These are phyloP conservation scores for Chelidonichthys spinosus DNA, from an alignment of 2,797 vertebrate genomes.

Conservation along the genomic window DNA sequence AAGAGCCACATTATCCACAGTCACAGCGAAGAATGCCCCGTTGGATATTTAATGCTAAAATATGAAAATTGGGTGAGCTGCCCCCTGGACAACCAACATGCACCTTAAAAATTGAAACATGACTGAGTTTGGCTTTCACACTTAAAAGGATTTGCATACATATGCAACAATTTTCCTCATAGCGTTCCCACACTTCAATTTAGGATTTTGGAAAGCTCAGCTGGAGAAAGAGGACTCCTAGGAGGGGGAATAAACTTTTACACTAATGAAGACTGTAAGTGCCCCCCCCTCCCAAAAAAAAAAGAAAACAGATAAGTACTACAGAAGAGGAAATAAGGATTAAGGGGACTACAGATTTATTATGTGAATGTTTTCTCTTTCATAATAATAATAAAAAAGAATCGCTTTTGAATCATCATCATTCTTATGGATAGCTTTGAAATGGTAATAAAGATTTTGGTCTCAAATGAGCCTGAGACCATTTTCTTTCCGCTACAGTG, in stretches of 20 bases:
- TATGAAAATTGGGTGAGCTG: constrained; percentile 71
- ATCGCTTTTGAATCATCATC: constrained; percentile 13
- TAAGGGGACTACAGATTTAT: background rate
- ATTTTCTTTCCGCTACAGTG: constrained; percentile 38
- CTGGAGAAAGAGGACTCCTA: constrained; percentile 45
- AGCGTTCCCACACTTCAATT: constrained; percentile 55
- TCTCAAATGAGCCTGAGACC: constrained; percentile 30
- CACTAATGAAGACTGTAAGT: constrained; percentile 27
- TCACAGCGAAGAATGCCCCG: constrained; percentile 49
- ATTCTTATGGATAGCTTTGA: constrained; percentile 11
- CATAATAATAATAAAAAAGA: constrained; percentile 1
- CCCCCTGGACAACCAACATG: constrained; percentile 69
- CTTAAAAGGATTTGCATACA: constrained; percentile 82
- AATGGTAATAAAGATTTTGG: constrained; percentile 13
- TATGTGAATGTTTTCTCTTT: background rate
- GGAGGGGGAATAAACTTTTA: constrained; percentile 38
- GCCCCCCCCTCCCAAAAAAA: no score
- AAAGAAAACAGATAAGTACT: no score
- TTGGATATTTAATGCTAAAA: constrained; percentile 71
- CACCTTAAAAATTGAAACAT: constrained; percentile 67
- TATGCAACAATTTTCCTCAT: constrained; percentile 66
- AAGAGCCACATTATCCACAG: constrained; percentile 50
- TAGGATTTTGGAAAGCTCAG: constrained; percentile 59
- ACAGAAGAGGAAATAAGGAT: background rate
- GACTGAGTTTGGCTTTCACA: constrained; percentile 77